phyloP scores from a whole-genome alignment of 2,113 vertebrate species.

The Entosphenus tridentatus region DNA sequence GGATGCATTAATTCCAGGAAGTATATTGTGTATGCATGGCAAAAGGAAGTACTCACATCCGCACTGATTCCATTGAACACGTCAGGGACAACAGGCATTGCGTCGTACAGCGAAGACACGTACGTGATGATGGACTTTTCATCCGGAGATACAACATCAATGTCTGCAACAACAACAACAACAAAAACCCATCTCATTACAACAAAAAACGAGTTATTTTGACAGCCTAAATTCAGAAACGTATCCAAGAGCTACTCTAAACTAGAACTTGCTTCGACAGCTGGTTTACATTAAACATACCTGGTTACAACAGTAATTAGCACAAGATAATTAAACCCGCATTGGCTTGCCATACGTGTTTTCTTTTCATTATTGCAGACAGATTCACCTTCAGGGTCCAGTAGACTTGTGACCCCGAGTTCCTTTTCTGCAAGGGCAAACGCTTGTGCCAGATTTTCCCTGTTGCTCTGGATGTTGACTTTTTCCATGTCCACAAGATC shows the following conservation, averaged over 20 bases:
- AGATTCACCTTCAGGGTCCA: not conserved
- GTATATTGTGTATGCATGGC: not conserved
- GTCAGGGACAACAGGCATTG: not conserved
- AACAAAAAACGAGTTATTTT: too few species aligned
- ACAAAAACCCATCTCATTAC: too few species aligned
- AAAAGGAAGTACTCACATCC: not conserved
- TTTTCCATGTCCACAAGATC: conserved; percentile 5
- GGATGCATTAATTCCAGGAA: too few species aligned
- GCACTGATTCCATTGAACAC: not conserved
- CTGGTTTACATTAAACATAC: too few species aligned
- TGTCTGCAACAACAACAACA: not conserved
- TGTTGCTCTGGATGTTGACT: not conserved
- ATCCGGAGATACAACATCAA: conserved; percentile 5
- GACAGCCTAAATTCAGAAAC: too few species aligned
- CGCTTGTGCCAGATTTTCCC: conserved; percentile 3
- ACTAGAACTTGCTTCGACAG: too few species aligned
- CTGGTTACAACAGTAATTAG: too few species aligned
- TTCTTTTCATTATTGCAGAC: too few species aligned
- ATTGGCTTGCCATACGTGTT: too few species aligned
- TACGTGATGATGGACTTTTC: conserved; percentile 5
- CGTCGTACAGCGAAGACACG: conserved; percentile 5
- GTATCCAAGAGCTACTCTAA: too few species aligned
- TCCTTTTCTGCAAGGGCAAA: not conserved
- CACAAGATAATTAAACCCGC: too few species aligned
- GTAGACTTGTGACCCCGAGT: conserved; percentile 4